Base-by-base conservation (phyloP, 2,888 invertebrate genomes). In the Drosophila lacicola region DNA sequence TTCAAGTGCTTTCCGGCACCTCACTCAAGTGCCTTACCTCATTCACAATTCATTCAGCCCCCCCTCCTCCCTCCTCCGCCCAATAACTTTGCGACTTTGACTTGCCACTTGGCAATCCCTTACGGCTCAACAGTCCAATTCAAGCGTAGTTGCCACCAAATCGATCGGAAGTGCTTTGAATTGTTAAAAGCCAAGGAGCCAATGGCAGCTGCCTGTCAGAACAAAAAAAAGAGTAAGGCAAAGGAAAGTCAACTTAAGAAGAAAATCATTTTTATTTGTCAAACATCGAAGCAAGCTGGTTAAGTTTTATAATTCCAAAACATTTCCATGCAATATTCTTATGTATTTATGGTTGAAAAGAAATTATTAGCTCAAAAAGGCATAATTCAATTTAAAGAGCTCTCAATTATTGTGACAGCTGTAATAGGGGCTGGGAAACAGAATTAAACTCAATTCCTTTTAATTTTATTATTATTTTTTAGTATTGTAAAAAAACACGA, bases 1-100 rank as follows among this genome's bases (percentile, higher is more conserved):
- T 86, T 89, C 63, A 78, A 89, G 72, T 83, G 89, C 61, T 75
- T 78, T 70, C 63, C 60, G 67, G 67, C 78, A 78, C 78, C 77
- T 74, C 42, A 54, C 75, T 85, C 64, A 63, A 85, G 82, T 73
- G 81, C 51, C 54, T 17, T 17, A 17, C 17, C 44, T 13, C 65
- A 42, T 70, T 63, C 29, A 58, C 64, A 71, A 71, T 74, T 74
- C 68, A 68, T 62, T 73, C 14, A 29, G 3, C 21, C 19, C 3
- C 41, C 13, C 14, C 14, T n/a, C 17, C 9, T 25, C 13, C 14
- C 14, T n/a, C 17, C 9, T 25, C 13, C n/a, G 8, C 6, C 36
- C 45, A 47, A 58, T 62, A 62, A 56, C 76, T 74, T 76, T 70
- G 34, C 58, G 76, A 79, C 76, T 79, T 75, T 78, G 74, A 69